Conservation (phyloP, 2,797 vertebrate species). For the Prunella strophiata region DNA sequence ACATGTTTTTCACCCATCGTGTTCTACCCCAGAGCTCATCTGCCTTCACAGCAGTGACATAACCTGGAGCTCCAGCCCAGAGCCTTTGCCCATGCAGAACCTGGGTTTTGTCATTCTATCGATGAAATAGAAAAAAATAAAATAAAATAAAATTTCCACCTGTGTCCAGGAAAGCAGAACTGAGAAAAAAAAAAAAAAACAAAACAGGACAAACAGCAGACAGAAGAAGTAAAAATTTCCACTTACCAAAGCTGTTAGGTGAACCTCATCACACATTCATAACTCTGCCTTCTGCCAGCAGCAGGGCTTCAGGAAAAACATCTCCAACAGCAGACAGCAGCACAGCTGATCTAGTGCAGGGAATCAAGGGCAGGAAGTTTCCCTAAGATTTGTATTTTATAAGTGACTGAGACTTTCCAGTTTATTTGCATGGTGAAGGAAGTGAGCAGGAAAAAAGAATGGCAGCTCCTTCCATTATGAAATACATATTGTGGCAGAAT, state of each 20-base stretch:
- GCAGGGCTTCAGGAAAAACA: neutral
- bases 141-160: neutral
- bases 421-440: constrained; percentile 5
- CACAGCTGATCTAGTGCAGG: neutral
- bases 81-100: neutral
- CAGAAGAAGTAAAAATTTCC: neutral
- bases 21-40: neutral
- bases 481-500: constrained; percentile 46
- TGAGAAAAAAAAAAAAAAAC: neutral
- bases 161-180: neutral
- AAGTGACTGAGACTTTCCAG: neutral
- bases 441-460: neutral
- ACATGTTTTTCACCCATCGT: accelerated
- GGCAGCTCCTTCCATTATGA: constrained; percentile 4
- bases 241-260: neutral
- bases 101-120: neutral
- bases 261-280: neutral
- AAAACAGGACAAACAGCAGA: neutral
- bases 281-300: neutral
- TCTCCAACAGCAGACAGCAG: neutral
- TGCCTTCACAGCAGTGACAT: accelerated
- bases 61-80: neutral
- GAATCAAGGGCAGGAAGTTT: constrained; percentile 27
- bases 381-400: neutral
- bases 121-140: neutral